Percentiles rank a stretch among this genome's conserved stretches.
These are phyloP conservation scores for Trissonchulus latispiculum DNA, from an alignment of 2,888 invertebrate species.

Conservation along the genomic window DNA sequence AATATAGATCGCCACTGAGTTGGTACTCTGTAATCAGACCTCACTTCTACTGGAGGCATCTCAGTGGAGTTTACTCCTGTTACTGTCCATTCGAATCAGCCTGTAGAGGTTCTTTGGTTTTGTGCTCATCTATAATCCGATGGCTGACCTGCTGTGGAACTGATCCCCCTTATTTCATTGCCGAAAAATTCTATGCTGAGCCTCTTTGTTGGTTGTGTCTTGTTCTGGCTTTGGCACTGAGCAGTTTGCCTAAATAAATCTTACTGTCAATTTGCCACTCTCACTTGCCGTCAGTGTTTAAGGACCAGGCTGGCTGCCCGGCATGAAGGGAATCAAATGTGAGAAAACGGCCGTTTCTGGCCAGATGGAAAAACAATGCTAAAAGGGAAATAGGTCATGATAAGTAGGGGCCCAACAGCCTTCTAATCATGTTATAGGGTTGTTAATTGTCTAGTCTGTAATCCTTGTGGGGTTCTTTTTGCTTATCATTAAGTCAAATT, in stretches of 20 bases:
- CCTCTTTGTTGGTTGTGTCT: conserved; percentile 5
- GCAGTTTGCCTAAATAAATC: conserved; percentile 10
- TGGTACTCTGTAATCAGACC: conserved; percentile 72
- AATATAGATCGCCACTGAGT: conserved; percentile 69
- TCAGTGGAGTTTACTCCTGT: conserved; percentile 55
- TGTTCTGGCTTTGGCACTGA: background rate
- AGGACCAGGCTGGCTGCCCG: background rate
- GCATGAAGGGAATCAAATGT: background rate
- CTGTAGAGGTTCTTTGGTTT: conserved; percentile 69
- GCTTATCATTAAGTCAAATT: too few species aligned
- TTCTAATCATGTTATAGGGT: too few species aligned
- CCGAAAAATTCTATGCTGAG: conserved; percentile 57
- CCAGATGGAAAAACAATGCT: background rate
- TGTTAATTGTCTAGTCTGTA: too few species aligned
- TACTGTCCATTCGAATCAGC: conserved; percentile 56
- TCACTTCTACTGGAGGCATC: conserved; percentile 79
- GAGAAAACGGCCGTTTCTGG: background rate
- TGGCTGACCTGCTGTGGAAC: conserved; percentile 71
- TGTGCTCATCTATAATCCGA: conserved; percentile 69
- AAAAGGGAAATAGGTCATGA: background rate
- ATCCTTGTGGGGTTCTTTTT: too few species aligned
- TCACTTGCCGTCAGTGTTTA: conserved; percentile 20
- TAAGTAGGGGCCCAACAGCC: too few species aligned
- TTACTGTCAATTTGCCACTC: conserved; percentile 21
- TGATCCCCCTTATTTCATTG: conserved; percentile 77